Conservation (phyloP, 2,888 invertebrate species). For the Syrista parreyssii region DNA sequence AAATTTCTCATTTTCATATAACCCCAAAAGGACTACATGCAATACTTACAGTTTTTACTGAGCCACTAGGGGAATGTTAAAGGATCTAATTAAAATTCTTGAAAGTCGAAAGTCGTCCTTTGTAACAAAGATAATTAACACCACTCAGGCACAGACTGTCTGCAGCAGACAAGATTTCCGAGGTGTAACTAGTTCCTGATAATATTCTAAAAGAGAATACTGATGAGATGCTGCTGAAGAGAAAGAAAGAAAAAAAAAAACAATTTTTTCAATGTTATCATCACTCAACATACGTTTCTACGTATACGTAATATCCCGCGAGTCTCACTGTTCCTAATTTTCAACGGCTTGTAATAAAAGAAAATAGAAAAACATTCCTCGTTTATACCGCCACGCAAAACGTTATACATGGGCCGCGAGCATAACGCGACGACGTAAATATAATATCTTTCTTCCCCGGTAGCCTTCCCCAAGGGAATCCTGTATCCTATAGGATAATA, state of each 20-base stretch:
- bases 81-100: not conserved
- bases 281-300: not conserved
- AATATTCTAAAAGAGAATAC: not conserved
- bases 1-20: not conserved
- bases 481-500: slow-evolving; percentile 42
- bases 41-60: not conserved
- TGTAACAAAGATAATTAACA: slow-evolving; percentile 2
- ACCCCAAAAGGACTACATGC: not conserved
- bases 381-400: slow-evolving; percentile 25
- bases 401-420: slow-evolving; percentile 33
- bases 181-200: not conserved
- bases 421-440: slow-evolving; percentile 40
- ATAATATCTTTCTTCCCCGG: slow-evolving; percentile 46
- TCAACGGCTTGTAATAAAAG: not conserved
- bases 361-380: not conserved
- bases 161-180: slow-evolving; percentile 1
- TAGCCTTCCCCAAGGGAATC: slow-evolving; percentile 36
- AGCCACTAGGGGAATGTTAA: not conserved
- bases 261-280: too few relatives aligned
- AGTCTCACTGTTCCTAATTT: not conserved
- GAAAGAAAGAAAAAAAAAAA: slow-evolving; percentile 5
- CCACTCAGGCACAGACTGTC: slow-evolving; percentile 3
- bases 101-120: not conserved
- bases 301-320: not conserved
- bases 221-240: not conserved